These are phyloP conservation scores for Eristalis tenax DNA, from an alignment of 2,888 invertebrate genomes.

Conservation along the genomic window DNA sequence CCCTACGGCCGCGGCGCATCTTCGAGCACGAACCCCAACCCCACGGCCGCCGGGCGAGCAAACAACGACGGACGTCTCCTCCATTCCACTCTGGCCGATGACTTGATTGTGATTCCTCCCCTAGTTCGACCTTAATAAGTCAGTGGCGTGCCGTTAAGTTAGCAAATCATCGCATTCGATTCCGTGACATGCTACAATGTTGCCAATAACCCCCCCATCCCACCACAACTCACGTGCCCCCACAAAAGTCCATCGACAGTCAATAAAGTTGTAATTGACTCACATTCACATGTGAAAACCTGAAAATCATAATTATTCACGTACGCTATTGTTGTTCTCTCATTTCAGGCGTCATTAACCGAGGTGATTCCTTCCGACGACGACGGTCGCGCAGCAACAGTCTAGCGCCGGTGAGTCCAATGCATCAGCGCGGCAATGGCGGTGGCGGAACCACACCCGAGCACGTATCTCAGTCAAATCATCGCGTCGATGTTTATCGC, in stretches of 20 bases:
- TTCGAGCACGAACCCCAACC: background rate
- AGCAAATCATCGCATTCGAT: slow-evolving; percentile 32
- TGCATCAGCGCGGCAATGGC: slow-evolving; percentile 79
- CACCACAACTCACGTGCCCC: background rate
- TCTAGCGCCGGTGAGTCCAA: slow-evolving; percentile 85
- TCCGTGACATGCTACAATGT: slow-evolving; percentile 36
- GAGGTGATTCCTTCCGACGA: slow-evolving; percentile 95
- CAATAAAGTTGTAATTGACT: slow-evolving; percentile 15
- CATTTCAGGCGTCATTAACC: slow-evolving; percentile 91
- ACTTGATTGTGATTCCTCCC: slow-evolving; percentile 27
- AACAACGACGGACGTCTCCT: background rate
- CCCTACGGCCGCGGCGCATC: slow-evolving; percentile 1
- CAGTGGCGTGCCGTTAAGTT: slow-evolving; percentile 52
- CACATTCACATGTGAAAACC: background rate
- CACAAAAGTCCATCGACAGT: background rate
- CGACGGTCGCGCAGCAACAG: slow-evolving; percentile 92
- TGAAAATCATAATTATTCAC: background rate
- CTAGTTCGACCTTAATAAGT: slow-evolving; percentile 41
- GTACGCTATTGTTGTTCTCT: slow-evolving; percentile 3
- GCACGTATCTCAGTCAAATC: slow-evolving; percentile 73
- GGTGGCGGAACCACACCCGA: slow-evolving; percentile 73
- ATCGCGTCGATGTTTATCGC: slow-evolving; percentile 83
- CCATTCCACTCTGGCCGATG: slow-evolving; percentile 1
- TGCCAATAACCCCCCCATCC: background rate
- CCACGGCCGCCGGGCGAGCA: background rate